phyloP scores from a whole-genome alignment of 2,113 vertebrate species.

The Pitta sordida region DNA sequence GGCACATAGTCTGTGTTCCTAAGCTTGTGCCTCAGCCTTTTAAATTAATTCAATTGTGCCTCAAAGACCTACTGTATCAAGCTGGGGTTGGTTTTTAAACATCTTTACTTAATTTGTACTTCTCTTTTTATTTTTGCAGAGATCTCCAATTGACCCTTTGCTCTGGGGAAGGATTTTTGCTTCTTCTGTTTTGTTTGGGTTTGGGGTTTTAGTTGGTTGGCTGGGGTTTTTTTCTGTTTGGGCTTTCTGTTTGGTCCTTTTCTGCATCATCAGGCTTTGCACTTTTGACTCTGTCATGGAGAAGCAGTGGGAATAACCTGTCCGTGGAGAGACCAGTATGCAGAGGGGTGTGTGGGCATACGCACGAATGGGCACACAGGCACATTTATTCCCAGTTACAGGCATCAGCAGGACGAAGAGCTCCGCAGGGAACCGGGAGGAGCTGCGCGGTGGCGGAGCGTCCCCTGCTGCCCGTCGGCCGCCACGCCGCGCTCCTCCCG shows the following conservation, averaged over 20 bases:
- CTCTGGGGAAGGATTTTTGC: background rate
- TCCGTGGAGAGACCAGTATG: fast-evolving
- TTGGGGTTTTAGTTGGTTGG: background rate
- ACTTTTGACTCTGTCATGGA: fast-evolving
- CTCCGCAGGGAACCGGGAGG: fast-evolving
- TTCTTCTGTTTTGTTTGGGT: background rate
- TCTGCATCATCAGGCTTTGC: fast-evolving
- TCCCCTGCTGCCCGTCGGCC: background rate
- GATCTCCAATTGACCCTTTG: background rate
- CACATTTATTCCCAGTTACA: fast-evolving
- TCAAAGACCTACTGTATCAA: background rate
- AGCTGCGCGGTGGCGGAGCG: background rate
- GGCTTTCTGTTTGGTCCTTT: background rate
- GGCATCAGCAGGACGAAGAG: fast-evolving
- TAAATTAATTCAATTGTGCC: background rate
- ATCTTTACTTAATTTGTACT: background rate
- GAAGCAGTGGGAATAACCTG: fast-evolving
- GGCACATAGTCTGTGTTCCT: background rate
- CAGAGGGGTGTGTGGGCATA: fast-evolving
- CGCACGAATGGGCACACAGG: fast-evolving
- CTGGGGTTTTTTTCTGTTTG: background rate
- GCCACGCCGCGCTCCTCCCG: background rate
- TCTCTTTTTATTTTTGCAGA: background rate
- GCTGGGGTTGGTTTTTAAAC: background rate
- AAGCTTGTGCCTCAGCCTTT: background rate